phyloP scores from a whole-genome alignment of 2,797 vertebrate genomes.

The Pseudotriccus pelzelni region DNA sequence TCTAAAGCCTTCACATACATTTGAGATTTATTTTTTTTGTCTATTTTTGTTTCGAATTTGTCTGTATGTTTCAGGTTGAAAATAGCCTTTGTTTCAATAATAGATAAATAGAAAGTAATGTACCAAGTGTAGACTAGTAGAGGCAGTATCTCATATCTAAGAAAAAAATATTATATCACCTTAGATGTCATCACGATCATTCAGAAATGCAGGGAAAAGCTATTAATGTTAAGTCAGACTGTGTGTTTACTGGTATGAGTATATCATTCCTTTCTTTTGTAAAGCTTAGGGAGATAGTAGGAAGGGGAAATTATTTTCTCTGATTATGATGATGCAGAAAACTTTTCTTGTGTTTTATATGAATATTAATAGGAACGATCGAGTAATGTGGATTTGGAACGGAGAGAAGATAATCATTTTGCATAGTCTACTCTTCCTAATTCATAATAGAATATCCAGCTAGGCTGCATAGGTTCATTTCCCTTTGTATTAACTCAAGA shows the following conservation, averaged over 20 bases:
- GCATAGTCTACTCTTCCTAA: not conserved
- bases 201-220: conserved; percentile 4
- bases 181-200: conserved; percentile 18
- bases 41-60: not conserved
- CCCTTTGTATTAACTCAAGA: conserved; percentile 15
- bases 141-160: conserved; percentile 12
- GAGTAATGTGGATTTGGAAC: not conserved
- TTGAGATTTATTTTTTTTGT: conserved; percentile 21
- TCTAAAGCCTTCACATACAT: not conserved
- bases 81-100: conserved; percentile 58
- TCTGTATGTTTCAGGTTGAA: conserved; percentile 30
- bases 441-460: conserved; percentile 33
- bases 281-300: not conserved
- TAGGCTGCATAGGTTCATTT: conserved; percentile 12
- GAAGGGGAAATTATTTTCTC: conserved; percentile 24
- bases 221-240: conserved; percentile 39
- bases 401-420: not conserved
- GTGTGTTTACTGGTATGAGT: conserved; percentile 5
- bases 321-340: conserved; percentile 40
- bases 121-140: not conserved
- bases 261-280: not conserved
- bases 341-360: not conserved
- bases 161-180: not conserved
- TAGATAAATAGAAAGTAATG: conserved; percentile 28
- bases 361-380: conserved; percentile 44